These are phyloP conservation scores for Bombus pascuorum DNA, from an alignment of 1,140 invertebrate species.

Conservation along the genomic window DNA sequence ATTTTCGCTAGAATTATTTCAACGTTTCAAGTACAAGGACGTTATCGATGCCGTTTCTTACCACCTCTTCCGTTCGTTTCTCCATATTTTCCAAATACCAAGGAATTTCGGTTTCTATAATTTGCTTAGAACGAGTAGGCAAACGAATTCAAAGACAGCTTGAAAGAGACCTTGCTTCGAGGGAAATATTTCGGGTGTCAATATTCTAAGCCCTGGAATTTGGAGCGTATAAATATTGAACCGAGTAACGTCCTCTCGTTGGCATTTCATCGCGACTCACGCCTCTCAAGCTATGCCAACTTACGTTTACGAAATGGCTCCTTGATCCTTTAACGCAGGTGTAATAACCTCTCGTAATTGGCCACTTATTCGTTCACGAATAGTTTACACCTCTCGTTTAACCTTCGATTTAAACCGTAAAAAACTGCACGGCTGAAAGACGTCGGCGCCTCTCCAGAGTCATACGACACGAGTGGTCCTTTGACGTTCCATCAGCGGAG, in stretches of 20 bases:
- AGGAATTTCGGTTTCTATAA: background rate
- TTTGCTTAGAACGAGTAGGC: background rate
- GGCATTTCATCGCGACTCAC: background rate
- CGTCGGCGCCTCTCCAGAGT: background rate
- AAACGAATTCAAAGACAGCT: too few relatives aligned
- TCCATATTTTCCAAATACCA: background rate
- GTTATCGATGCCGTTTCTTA: background rate
- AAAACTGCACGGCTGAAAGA: background rate
- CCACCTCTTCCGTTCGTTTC: background rate
- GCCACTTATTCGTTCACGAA: background rate
- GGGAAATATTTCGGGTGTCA: background rate
- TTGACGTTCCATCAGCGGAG: background rate
- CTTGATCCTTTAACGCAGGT: background rate
- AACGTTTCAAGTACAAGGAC: background rate
- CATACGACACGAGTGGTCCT: background rate
- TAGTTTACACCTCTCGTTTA: background rate
- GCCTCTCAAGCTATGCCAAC: background rate
- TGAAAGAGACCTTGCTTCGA: background rate
- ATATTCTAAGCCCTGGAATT: background rate
- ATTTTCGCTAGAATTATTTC: background rate
- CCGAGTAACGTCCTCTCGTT: too few relatives aligned
- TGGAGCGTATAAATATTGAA: conserved; percentile 2
- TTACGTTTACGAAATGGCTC: background rate
- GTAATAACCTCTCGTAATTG: background rate
- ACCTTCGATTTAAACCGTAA: background rate